Evolutionary conservation across 2,797 vertebrate genomes (phyloP).

Genomic region (Octomys mimax): DNA sequence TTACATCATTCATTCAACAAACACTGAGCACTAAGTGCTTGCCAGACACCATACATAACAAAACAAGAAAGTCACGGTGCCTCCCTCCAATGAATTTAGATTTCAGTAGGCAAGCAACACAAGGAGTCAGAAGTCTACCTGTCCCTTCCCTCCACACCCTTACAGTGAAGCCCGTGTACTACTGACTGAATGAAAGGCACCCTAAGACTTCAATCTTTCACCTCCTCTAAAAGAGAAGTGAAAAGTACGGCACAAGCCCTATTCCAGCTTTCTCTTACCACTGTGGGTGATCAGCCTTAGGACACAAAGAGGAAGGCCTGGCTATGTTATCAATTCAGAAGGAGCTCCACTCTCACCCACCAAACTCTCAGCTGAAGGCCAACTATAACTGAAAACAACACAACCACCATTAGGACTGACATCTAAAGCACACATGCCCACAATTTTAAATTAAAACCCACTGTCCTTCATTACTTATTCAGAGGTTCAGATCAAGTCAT

Average conservation of each 20-base stretch:
- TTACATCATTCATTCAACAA: slow-evolving; percentile 1
- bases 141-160: background rate
- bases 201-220: background rate
- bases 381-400: background rate
- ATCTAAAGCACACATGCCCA: background rate
- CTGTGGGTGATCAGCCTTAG: background rate
- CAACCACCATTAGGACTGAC: background rate
- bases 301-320: background rate
- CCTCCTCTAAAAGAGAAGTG: background rate
- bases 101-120: background rate
- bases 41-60: slow-evolving; percentile 1
- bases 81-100: background rate
- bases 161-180: background rate
- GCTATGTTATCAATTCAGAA: background rate
- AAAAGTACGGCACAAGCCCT: background rate
- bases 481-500: background rate
- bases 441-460: slow-evolving; percentile 21
- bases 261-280: slow-evolving; percentile 16
- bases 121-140: background rate
- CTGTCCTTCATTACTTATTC: slow-evolving; percentile 3
- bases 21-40: background rate
- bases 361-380: background rate
- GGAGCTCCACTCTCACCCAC: background rate
- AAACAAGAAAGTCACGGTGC: background rate
- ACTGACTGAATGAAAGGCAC: background rate